phyloP scores from a whole-genome alignment of 2,888 invertebrate genomes.

The Drosophila nigritarsus region DNA sequence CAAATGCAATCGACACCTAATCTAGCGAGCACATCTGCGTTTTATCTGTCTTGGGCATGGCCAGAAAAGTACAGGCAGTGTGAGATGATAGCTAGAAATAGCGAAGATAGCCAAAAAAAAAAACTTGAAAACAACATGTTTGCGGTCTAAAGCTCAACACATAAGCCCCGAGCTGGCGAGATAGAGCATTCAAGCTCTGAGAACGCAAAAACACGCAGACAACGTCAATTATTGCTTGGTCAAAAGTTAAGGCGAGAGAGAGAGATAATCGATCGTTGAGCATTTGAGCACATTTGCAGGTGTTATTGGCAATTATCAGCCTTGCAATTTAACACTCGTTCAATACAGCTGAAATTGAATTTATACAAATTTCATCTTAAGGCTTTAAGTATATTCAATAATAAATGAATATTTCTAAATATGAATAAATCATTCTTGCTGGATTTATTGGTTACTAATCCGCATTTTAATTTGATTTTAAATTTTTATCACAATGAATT shows the following conservation, averaged over 20 bases:
- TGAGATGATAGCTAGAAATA: not conserved
- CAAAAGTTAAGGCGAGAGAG: not conserved
- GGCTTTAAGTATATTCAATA: too few relatives aligned
- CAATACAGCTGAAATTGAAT: not conserved
- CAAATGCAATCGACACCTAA: constrained; percentile 74
- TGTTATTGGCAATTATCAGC: too few relatives aligned
- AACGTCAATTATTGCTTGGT: constrained; percentile 36
- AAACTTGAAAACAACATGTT: not conserved
- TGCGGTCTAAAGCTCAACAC: too few relatives aligned
- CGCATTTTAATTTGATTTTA: too few relatives aligned
- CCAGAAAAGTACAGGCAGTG: not conserved
- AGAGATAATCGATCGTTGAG: constrained; percentile 30
- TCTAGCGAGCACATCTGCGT: constrained; percentile 53
- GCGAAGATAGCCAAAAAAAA: constrained; percentile 17
- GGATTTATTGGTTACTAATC: too few relatives aligned
- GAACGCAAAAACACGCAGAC: constrained; percentile 24
- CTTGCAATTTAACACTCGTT: too few relatives aligned
- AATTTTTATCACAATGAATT: too few relatives aligned
- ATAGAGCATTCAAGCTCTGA: constrained; percentile 16
- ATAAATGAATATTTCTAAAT: too few relatives aligned
- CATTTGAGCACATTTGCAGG: constrained; percentile 2
- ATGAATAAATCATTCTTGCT: too few relatives aligned
- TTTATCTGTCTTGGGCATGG: constrained; percentile 45
- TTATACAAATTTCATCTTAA: too few relatives aligned
- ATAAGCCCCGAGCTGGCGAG: constrained; percentile 30